Evolutionary conservation across 2,113 vertebrate genomes (phyloP).

Genomic region (Aldabrachelys gigantea): DNA sequence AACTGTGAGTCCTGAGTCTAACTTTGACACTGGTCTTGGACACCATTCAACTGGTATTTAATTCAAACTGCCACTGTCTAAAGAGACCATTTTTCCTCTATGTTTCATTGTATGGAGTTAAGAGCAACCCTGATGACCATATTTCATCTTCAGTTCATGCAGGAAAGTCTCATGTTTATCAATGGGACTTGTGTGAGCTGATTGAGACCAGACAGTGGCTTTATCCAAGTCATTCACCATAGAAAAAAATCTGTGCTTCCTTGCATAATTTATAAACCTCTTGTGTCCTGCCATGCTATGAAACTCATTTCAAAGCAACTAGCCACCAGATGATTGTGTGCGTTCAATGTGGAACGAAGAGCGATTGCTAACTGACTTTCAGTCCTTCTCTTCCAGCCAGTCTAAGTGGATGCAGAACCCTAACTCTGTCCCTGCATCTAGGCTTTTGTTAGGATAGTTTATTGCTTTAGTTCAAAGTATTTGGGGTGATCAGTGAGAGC

Average conservation of each 20-base stretch:
- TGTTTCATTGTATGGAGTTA: conserved; percentile 4
- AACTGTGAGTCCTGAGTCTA: too few relatives aligned
- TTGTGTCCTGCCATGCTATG: background rate
- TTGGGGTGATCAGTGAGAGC: background rate
- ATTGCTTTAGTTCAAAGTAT: background rate
- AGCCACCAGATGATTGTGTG: background rate
- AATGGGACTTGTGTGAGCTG: conserved; percentile 30
- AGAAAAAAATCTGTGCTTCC: conserved; percentile 25
- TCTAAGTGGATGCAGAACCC: background rate
- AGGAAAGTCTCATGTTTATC: background rate
- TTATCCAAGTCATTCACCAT: conserved; percentile 22
- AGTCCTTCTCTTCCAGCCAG: background rate
- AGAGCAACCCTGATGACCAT: conserved; percentile 10
- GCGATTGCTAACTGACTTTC: background rate
- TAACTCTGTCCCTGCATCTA: background rate
- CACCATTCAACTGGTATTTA: background rate
- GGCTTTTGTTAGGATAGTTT: background rate
- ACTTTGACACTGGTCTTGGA: background rate
- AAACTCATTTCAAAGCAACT: background rate
- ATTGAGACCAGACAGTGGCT: conserved; percentile 15
- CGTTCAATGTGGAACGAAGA: background rate
- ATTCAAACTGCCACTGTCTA: conserved; percentile 6
- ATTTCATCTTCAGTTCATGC: conserved; percentile 19
- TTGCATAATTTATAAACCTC: background rate
- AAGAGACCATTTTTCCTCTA: background rate